phyloP scores from a whole-genome alignment of 2,888 invertebrate genomes.

The Timema podura region DNA sequence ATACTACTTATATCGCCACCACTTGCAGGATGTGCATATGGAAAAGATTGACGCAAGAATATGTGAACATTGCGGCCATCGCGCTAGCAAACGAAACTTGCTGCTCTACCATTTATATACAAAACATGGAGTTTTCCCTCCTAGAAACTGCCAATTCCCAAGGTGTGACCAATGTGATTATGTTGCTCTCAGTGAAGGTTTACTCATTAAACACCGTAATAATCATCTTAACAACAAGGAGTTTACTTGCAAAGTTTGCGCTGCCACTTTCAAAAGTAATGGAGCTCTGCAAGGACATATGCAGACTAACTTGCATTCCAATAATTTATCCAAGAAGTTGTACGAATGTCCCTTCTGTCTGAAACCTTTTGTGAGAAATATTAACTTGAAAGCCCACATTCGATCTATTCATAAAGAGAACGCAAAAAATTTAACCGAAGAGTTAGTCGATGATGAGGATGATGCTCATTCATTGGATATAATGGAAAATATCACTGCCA shows the following conservation, averaged over 20 bases:
- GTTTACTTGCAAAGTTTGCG: conserved; percentile 53
- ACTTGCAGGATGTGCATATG: conserved; percentile 65
- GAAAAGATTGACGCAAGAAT: conserved; percentile 71
- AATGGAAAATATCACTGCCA: background rate
- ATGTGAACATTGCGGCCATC: conserved; percentile 82
- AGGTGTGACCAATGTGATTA: conserved; percentile 73
- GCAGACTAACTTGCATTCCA: conserved; percentile 48
- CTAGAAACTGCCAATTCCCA: conserved; percentile 67
- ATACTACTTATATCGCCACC: conserved; percentile 74
- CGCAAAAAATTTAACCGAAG: conserved; percentile 38
- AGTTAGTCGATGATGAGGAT: conserved; percentile 27
- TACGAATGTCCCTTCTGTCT: conserved; percentile 69
- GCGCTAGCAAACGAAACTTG: conserved; percentile 66
- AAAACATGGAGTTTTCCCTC: conserved; percentile 71
- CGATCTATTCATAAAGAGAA: conserved; percentile 57
- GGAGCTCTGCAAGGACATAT: conserved; percentile 45
- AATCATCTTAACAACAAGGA: conserved; percentile 49
- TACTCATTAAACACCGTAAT: conserved; percentile 66
- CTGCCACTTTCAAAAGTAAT: conserved; percentile 48
- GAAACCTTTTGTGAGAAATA: conserved; percentile 64
- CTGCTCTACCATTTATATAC: conserved; percentile 74
- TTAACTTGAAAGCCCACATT: conserved; percentile 68
- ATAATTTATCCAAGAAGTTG: conserved; percentile 33
- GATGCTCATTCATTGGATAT: conserved; percentile 14
- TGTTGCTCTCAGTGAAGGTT: conserved; percentile 66